phyloP scores from a whole-genome alignment of 37 sponge, comb jelly and placozoan genomes.

The Eunapius fragilis region DNA sequence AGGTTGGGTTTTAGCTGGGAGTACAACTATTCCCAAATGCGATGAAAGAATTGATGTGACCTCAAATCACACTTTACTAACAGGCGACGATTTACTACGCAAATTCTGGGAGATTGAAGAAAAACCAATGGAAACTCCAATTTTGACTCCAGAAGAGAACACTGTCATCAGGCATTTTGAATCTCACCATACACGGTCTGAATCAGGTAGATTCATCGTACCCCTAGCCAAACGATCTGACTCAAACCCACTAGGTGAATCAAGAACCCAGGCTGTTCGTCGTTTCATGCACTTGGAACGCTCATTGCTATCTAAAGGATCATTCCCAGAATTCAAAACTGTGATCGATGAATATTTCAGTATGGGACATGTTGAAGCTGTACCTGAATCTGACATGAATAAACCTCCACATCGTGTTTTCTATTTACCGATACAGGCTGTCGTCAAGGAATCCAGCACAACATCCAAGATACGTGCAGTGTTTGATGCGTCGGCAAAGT shows the following conservation, averaged over 20 bases:
- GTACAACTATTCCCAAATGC: background rate
- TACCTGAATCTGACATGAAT: conserved; percentile 35
- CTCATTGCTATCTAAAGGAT: conserved; percentile 25
- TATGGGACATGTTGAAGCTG: conserved; percentile 37
- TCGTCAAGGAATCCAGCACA: conserved; percentile 49
- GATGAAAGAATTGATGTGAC: background rate
- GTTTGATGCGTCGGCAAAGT: conserved; percentile 43
- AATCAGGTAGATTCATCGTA: conserved; percentile 29
- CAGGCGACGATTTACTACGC: conserved; percentile 38
- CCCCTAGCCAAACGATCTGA: conserved; percentile 26
- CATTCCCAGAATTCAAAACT: conserved; percentile 16
- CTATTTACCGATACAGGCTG: conserved; percentile 39
- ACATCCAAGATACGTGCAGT: conserved; percentile 46
- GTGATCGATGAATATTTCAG: conserved; percentile 51
- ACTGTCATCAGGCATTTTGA: conserved; percentile 20
- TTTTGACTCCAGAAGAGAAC: conserved; percentile 28
- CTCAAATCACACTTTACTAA: conserved; percentile 5
- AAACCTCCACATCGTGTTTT: conserved; percentile 43
- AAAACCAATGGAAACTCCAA: background rate
- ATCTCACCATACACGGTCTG: conserved; percentile 5
- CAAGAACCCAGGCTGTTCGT: conserved; percentile 51
- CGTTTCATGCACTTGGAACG: conserved; percentile 46
- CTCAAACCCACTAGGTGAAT: conserved; percentile 30
- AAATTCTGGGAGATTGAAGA: conserved; percentile 59
- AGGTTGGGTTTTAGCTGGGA: too few relatives aligned